These are phyloP conservation scores for Coregonus ussuriensis DNA, from an alignment of 2,797 vertebrate species.

Conservation along the genomic window DNA sequence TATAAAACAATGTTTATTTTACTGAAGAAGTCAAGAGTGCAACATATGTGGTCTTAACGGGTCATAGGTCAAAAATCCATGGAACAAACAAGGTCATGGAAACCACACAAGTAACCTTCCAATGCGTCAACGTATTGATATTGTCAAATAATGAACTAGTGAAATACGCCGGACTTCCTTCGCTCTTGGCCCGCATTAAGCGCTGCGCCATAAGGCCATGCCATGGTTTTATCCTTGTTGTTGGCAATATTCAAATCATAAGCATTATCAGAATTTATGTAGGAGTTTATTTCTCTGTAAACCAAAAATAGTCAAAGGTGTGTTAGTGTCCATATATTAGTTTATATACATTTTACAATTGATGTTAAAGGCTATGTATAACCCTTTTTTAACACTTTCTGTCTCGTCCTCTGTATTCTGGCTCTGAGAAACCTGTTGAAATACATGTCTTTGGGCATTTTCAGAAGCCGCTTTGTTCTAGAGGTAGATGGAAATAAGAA, in stretches of 20 bases:
- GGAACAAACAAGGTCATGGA: constrained; percentile 80
- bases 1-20: constrained; percentile 80
- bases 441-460: constrained; percentile 63
- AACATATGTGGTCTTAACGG: constrained; percentile 85
- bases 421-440: constrained; percentile 80
- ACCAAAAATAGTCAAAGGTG: neutral
- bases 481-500: constrained; percentile 50
- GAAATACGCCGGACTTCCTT: constrained; percentile 34
- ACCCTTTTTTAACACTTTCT: constrained; percentile 12
- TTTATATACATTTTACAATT: neutral
- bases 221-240: constrained; percentile 28
- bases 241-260: neutral
- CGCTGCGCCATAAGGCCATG: neutral
- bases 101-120: constrained; percentile 81
- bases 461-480: constrained; percentile 49
- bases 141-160: constrained; percentile 78
- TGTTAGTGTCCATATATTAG: neutral
- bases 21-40: constrained; percentile 73
- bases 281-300: neutral
- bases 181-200: constrained; percentile 28
- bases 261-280: neutral
- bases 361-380: neutral
- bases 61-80: constrained; percentile 89
- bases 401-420: constrained; percentile 31
- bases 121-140: constrained; percentile 88